Evolutionary conservation across 2,888 invertebrate genomes (phyloP).

Genomic region (Lordiphosa andalusiaca): DNA sequence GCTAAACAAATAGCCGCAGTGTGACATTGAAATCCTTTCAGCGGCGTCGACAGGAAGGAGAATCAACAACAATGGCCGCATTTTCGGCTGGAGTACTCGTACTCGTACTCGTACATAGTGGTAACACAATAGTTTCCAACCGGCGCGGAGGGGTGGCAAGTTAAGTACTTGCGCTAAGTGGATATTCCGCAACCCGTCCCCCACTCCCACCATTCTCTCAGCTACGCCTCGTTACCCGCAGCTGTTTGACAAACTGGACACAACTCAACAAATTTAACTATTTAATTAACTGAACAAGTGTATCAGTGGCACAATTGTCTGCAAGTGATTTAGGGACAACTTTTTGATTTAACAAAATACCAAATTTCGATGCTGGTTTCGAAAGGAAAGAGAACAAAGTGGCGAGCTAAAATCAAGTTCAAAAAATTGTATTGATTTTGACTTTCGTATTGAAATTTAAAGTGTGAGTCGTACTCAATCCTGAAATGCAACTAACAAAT

Average conservation of each 20-base stretch:
- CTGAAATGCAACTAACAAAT: too few relatives aligned
- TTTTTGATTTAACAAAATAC: too few relatives aligned
- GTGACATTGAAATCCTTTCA: constrained; percentile 72
- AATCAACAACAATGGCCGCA: constrained; percentile 33
- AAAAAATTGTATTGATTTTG: too few relatives aligned
- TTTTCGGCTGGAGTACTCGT: constrained; percentile 13
- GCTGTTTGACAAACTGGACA: constrained; percentile 46
- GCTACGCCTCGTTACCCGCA: constrained; percentile 46
- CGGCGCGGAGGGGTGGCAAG: constrained; percentile 7
- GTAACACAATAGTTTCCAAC: constrained; percentile 44
- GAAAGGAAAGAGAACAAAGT: too few relatives aligned
- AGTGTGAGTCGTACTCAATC: too few relatives aligned
- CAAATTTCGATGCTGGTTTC: too few relatives aligned
- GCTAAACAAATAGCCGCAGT: constrained; percentile 33
- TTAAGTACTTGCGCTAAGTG: constrained; percentile 48
- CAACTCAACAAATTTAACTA: constrained; percentile 28
- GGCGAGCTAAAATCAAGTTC: too few relatives aligned
- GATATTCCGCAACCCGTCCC: not conserved
- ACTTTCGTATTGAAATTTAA: too few relatives aligned
- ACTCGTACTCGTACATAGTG: constrained; percentile 7
- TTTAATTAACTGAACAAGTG: constrained; percentile 35
- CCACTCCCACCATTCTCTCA: not conserved
- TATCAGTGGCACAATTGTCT: constrained; percentile 24
- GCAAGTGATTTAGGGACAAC: constrained; percentile 14
- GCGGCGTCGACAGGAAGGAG: constrained; percentile 31